Evolutionary conservation across 92 coral and sea anemone species (phyloP), one percentile per base, ranked within the genome.

Genomic region (Actinernus sp.): DNA sequence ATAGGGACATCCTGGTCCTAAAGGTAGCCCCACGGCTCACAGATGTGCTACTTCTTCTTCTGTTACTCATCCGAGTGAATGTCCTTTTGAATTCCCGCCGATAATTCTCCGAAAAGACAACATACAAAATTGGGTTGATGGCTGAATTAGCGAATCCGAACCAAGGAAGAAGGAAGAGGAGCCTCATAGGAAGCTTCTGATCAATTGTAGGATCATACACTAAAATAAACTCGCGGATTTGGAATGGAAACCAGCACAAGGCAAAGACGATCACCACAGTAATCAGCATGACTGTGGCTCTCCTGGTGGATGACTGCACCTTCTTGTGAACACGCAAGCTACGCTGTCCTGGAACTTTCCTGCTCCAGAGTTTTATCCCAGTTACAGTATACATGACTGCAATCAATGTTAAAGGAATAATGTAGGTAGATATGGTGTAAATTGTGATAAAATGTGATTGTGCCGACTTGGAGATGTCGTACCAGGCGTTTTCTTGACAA

Each of bases 51-150:
- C 63, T 51, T 45, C 63, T 38, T 44, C 67, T 14, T 40, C 65
- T 56, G 11, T 56, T 45, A 26, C 66, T 31, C 37, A 29, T 31
- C 3, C 41, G 60, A 20, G 66, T 70, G 34, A 70, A 70, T 0
- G 78, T 58, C 52, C 88, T 69, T 11, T 74, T 49, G 68, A 87
- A 81, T 49, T 87, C 93, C 18, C 76, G 93, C 10, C 85, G 88
- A 52, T 74, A 87, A 12, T 87, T 87, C 50, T 64, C 88, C n/a
- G 93, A 87, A 49, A 87, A 87, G 14, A 81, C 52, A 16, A 87
- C 88, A 30, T 87, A 87, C 18, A 87, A 58, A 16, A 87, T 68
- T 9, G 93, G 93, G 49, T 87, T 87, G 31, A 87, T 70, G 16
- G 93, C 93, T 17, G 84, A 58, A 60, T 87, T 87, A 5, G 81